These are phyloP conservation scores for Apocrypta bakeri DNA, from an alignment of 1,140 invertebrate genomes.

Conservation along the genomic window DNA sequence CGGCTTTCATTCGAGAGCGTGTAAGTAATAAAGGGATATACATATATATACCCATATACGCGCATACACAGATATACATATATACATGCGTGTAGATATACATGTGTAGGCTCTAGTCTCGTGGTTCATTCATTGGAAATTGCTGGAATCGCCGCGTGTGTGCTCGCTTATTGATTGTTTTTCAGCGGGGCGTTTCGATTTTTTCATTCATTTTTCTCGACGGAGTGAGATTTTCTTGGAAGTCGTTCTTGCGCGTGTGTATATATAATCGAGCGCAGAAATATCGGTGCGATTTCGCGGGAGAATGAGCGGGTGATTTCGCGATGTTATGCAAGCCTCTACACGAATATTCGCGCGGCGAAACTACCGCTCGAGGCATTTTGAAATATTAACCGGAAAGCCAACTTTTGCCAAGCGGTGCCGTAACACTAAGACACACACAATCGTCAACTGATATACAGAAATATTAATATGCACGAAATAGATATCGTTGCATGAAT, in stretches of 20 bases:
- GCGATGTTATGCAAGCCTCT: not conserved
- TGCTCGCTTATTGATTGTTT: not conserved
- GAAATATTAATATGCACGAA: no score
- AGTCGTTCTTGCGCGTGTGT: not conserved
- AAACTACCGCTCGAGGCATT: not conserved
- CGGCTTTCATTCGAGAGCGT: not conserved
- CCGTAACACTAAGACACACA: no score
- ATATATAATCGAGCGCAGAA: not conserved
- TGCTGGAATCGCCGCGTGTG: not conserved
- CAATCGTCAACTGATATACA: no score
- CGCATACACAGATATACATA: not conserved
- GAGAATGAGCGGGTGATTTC: not conserved
- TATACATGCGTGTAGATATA: constrained; percentile 40
- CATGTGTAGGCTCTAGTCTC: not conserved
- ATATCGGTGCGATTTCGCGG: not conserved
- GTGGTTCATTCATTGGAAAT: not conserved
- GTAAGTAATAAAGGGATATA: not conserved
- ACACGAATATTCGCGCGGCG: no score
- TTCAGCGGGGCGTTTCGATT: not conserved
- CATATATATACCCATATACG: not conserved
- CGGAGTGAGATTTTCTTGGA: not conserved
- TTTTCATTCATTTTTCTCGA: not conserved
- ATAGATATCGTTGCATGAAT: no score
- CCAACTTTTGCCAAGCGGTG: not conserved
- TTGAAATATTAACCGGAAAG: not conserved